Evolutionary conservation across 2,888 invertebrate species (phyloP), one percentile per base, ranked within the genome.

Genomic region (Branchellion lobata): DNA sequence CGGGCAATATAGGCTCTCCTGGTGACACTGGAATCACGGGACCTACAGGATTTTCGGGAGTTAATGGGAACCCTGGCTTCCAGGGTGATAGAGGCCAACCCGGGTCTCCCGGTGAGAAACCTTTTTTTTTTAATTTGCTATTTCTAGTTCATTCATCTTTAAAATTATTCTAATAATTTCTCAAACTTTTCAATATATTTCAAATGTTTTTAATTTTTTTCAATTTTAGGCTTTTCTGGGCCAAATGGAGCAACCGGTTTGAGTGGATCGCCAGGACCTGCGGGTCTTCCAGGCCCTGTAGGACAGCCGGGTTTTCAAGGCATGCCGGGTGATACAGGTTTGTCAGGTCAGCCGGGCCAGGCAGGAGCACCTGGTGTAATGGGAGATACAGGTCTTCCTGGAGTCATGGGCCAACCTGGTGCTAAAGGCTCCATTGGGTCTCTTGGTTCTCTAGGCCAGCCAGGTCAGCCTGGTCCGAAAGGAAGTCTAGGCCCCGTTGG

Each of bases 21-120:
- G 83, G 83, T 71, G 40, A 33, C 69, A 80, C 24, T 11, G 81
- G 80, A 29, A n/a, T 72, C 24, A 31, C 71, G 21, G 80, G 82
- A 24, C n/a, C 68, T 80, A 24, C 80, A 71, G 81, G 81, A 31
- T 33, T 53, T 51, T 29, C 73, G 21, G 81, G 81, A 29, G 80
- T 40, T 29, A 24, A 31, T 31, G 85, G 79, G 87, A 87, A 82
- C 84, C 85, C 80, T 29, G 80, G 80, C 11, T 1, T 14, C n/a
- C 34, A 36, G 8, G 83, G 83, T 61, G 79, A 53, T 36, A 76
- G 74, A 14, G 83, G 83, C 51, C 69, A 74, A 18, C 31, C 14
- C 8, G 81, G 81, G 14, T 69, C 80, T 33, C 65, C 40, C 18
- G 82, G 82, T 75, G 33, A 76, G 27, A 68, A 31, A n/a, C n/a